phyloP scores from a whole-genome alignment of 1,140 invertebrate species.

The Drosophila santomea region DNA sequence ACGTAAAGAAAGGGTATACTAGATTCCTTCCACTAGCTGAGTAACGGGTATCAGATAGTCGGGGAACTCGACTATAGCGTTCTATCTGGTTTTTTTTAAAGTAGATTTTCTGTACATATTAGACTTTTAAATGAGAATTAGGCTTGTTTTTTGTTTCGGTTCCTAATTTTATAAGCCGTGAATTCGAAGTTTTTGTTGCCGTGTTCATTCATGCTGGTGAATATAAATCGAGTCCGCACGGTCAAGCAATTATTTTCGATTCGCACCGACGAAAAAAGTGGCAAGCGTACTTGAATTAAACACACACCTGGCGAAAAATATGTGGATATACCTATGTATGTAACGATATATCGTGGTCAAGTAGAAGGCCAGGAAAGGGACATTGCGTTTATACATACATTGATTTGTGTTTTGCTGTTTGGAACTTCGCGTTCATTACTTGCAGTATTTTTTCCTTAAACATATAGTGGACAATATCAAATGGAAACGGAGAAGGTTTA shows the following conservation, averaged over 20 bases:
- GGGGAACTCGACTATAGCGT: no score
- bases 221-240: slow-evolving; percentile 47
- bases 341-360: slow-evolving; percentile 26
- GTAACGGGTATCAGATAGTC: no score
- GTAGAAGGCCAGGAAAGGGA: slow-evolving; percentile 7
- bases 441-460: slow-evolving; percentile 42
- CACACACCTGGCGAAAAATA: neutral
- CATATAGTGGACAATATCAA: slow-evolving; percentile 1
- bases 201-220: slow-evolving; percentile 12
- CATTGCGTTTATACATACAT: slow-evolving; percentile 12
- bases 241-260: slow-evolving; percentile 70
- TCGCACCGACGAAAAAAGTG: slow-evolving; percentile 70
- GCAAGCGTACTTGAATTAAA: slow-evolving; percentile 60
- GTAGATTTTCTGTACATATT: neutral
- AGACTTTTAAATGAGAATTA: neutral
- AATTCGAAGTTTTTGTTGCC: slow-evolving; percentile 24
- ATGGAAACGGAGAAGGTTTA: slow-evolving; percentile 6
- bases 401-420: slow-evolving; percentile 28
- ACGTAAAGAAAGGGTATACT: no score
- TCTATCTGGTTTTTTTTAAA: no score
- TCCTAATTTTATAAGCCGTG: slow-evolving; percentile 30
- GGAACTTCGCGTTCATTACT: slow-evolving; percentile 59
- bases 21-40: no score
- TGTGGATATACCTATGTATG: slow-evolving; percentile 5
- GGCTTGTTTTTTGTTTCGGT: neutral